Conservation (phyloP, 2,888 invertebrate genomes). For the Diarsia mendica region DNA sequence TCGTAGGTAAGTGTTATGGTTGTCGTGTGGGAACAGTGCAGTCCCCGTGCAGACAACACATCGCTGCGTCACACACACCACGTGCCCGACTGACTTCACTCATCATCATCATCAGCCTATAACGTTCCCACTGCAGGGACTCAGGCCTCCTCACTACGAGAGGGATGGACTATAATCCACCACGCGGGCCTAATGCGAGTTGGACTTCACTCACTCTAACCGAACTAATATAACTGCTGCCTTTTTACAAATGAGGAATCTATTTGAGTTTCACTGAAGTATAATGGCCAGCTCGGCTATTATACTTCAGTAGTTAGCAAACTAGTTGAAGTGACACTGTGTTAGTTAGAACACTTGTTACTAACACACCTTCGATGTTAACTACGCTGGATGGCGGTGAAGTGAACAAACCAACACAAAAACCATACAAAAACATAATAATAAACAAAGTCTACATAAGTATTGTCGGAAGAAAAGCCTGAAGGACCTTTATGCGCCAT, state of each 20-base stretch:
- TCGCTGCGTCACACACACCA: background rate
- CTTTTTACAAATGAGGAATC: background rate
- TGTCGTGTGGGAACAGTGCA: conserved; percentile 46
- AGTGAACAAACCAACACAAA: conserved; percentile 66
- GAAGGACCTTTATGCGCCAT: conserved; percentile 3
- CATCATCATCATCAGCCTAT: too few relatives aligned
- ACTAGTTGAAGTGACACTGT: background rate
- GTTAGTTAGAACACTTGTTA: conserved; percentile 11
- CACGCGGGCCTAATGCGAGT: too few relatives aligned
- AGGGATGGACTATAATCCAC: too few relatives aligned
- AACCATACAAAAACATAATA: conserved; percentile 54
- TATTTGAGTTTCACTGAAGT: background rate
- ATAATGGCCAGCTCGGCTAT: background rate
- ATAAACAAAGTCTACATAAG: conserved; percentile 38
- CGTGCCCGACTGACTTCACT: background rate
- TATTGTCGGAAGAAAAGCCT: background rate
- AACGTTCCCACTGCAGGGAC: too few relatives aligned
- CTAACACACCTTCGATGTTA: conserved; percentile 19
- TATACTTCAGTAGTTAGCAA: background rate
- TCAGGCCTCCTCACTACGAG: too few relatives aligned
- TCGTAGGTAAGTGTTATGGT: too few relatives aligned
- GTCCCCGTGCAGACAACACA: conserved; percentile 63
- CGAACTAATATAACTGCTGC: background rate
- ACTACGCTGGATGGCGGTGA: conserved; percentile 66
- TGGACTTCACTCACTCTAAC: background rate